These are phyloP conservation scores for Lithophane semibrunnea DNA, from an alignment of 2,888 invertebrate genomes.

Conservation along the genomic window DNA sequence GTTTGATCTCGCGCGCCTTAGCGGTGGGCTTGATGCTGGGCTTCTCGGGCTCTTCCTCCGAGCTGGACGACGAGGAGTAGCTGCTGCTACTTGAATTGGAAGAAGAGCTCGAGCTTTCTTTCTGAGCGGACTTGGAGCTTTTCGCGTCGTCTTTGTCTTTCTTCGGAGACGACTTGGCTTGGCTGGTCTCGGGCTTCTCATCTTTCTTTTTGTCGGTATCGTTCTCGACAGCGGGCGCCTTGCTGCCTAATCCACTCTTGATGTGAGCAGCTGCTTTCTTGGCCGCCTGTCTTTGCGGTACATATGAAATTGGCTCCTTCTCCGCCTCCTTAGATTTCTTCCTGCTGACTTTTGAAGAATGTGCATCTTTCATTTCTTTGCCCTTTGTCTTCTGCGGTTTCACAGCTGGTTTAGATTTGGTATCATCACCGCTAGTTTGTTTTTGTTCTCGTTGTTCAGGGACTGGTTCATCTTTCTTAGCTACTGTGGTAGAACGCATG, in stretches of 20 bases:
- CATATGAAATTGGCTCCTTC: slow-evolving; percentile 94
- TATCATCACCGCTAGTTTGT: slow-evolving; percentile 79
- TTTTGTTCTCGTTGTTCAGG: slow-evolving; percentile 72
- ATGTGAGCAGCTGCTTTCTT: slow-evolving; percentile 97
- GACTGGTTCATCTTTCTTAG: slow-evolving; percentile 83
- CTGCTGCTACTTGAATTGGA: slow-evolving; percentile 90
- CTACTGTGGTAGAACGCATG: slow-evolving; percentile 92
- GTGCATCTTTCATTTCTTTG: slow-evolving; percentile 83
- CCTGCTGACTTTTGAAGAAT: slow-evolving; percentile 85
- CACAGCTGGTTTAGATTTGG: slow-evolving; percentile 76
- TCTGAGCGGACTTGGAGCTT: slow-evolving; percentile 75
- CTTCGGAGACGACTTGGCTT: slow-evolving; percentile 81
- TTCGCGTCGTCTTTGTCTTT: slow-evolving; percentile 89
- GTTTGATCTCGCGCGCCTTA: slow-evolving; percentile 87
- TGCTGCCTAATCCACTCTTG: slow-evolving; percentile 93
- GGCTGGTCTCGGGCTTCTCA: slow-evolving; percentile 76
- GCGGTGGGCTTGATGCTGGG: slow-evolving; percentile 82
- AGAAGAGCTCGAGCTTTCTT: slow-evolving; percentile 89
- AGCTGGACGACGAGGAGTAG: slow-evolving; percentile 91
- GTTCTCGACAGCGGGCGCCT: slow-evolving; percentile 83
- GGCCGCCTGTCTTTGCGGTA: slow-evolving; percentile 97
- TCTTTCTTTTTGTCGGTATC: slow-evolving; percentile 85
- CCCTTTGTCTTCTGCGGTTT: slow-evolving; percentile 84
- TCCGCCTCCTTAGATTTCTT: slow-evolving; percentile 91
- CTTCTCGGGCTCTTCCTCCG: slow-evolving; percentile 90